Percentiles rank a stretch among this genome's conserved stretches.
Conservation (phyloP, 2,797 vertebrate species). For the Alosa sapidissima region DNA sequence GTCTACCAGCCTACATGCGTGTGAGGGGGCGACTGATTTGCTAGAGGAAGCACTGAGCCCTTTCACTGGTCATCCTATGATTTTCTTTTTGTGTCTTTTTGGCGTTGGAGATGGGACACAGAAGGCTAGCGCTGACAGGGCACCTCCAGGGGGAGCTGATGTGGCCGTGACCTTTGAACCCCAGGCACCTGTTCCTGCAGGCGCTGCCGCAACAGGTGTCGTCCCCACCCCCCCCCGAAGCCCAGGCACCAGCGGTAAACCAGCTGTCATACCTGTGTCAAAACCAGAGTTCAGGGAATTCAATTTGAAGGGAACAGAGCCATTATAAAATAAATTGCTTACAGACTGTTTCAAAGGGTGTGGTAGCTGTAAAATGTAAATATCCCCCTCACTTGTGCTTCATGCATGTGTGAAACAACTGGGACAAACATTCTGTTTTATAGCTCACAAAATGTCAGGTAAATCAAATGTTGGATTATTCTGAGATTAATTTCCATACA, state of each 20-base stretch:
- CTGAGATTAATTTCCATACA: constrained; percentile 78
- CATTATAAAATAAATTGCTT: constrained; percentile 83
- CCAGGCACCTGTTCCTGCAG: constrained; percentile 70
- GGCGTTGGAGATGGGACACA: background rate
- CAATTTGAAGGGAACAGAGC: constrained; percentile 84
- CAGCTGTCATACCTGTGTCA: constrained; percentile 83
- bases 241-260: constrained; percentile 75
- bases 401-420: constrained; percentile 81
- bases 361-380: constrained; percentile 83
- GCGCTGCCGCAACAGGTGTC: constrained; percentile 73
- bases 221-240: constrained; percentile 61
- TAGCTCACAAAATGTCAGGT: constrained; percentile 83
- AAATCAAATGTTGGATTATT: constrained; percentile 78
- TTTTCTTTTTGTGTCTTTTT: background rate
- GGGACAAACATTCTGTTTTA: constrained; percentile 77
- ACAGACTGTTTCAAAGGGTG: constrained; percentile 84
- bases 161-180: constrained; percentile 54
- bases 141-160: constrained; percentile 32
- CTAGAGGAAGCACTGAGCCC: constrained; percentile 46
- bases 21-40: constrained; percentile 7
- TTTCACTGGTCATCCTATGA: constrained; percentile 29
- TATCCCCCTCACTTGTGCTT: constrained; percentile 79
- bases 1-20: background rate
- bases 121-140: background rate
- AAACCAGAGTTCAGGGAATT: constrained; percentile 85